These are phyloP conservation scores for Oligia strigilis DNA, from an alignment of 2,888 invertebrate genomes.

Conservation along the genomic window DNA sequence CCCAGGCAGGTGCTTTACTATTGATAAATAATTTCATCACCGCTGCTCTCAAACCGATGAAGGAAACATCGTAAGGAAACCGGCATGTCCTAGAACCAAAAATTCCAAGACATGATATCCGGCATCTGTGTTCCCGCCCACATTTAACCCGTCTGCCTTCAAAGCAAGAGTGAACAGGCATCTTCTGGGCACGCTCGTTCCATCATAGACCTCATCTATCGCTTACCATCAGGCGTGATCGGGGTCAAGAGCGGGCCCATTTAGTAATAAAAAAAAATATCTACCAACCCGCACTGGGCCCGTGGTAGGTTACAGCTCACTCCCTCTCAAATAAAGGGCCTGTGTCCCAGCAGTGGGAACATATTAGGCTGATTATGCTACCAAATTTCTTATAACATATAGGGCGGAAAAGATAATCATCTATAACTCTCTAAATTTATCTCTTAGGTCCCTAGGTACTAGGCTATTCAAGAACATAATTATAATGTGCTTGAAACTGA, in stretches of 20 bases:
- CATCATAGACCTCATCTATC: too few species aligned
- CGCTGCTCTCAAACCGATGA: neutral
- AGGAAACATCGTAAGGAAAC: neutral
- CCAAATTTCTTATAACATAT: neutral
- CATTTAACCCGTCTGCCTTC: too few species aligned
- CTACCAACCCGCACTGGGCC: too few species aligned
- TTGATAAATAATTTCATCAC: too few species aligned
- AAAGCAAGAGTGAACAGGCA: too few species aligned
- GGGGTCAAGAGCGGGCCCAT: too few species aligned
- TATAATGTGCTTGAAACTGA: conserved; percentile 31
- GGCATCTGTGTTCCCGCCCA: too few species aligned
- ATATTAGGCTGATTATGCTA: neutral
- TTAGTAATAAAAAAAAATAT: too few species aligned
- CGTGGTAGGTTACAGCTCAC: neutral
- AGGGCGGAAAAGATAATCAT: neutral
- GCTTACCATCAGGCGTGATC: too few species aligned
- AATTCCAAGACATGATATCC: neutral
- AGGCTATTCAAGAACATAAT: neutral
- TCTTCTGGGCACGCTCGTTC: too few species aligned
- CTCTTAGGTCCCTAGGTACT: neutral
- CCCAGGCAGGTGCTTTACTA: too few species aligned
- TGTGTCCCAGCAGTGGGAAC: neutral
- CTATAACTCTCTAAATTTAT: neutral
- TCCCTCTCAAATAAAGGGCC: neutral
- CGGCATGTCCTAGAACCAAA: neutral